A percentile compares a stretch with the other conserved stretches of the same genome.
Conservation (phyloP, 2,113 vertebrate genomes). For the Baryphthengus martii region DNA sequence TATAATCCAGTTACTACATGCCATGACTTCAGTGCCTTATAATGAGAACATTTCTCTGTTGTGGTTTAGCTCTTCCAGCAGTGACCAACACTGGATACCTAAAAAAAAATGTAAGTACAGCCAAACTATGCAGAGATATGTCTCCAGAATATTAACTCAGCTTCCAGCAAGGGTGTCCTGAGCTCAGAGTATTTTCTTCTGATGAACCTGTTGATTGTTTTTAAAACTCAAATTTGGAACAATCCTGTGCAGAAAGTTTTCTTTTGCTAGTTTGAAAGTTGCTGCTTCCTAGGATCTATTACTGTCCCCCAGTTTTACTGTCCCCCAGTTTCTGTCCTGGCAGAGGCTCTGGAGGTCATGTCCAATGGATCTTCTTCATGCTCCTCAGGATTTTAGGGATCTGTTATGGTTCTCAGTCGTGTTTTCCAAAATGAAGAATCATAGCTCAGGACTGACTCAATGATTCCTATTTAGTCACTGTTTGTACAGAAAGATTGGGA, state of each 20-base stretch:
- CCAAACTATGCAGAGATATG: not conserved
- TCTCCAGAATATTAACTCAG: not conserved
- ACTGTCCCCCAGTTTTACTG: not conserved
- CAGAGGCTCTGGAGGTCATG: not conserved
- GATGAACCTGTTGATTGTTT: not conserved
- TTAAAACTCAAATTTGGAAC: not conserved
- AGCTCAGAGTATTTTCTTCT: not conserved
- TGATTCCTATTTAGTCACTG: not conserved
- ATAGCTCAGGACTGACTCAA: not conserved
- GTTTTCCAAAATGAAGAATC: not conserved
- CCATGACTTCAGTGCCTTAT: not conserved
- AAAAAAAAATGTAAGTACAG: not conserved
- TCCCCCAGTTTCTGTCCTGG: not conserved
- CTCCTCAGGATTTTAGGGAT: not conserved
- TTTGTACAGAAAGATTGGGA: rapidly evolving
- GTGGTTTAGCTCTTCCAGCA: not conserved
- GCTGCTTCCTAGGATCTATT: not conserved
- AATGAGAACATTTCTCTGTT: not conserved
- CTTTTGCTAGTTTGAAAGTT: not conserved
- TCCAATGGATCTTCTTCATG: not conserved
- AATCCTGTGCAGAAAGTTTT: not conserved
- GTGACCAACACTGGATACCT: not conserved
- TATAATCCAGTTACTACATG: not conserved
- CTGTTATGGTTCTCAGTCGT: not conserved
- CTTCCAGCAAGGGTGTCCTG: not conserved